These are phyloP conservation scores for Hylaea fasciaria DNA, from an alignment of 2,888 invertebrate species.

Conservation along the genomic window DNA sequence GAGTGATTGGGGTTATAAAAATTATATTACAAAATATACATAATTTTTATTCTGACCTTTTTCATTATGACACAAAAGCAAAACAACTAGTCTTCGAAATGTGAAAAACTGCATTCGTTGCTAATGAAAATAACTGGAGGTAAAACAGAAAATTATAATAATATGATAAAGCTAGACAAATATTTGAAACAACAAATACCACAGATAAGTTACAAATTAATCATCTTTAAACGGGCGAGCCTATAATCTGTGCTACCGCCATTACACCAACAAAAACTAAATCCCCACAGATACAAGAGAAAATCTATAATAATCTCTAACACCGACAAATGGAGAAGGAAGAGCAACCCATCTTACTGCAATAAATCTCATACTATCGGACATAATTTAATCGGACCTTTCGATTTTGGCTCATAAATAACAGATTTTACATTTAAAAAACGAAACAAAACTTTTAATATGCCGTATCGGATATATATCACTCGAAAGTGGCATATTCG, in stretches of 20 bases:
- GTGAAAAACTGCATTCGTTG: too few relatives aligned
- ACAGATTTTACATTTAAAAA: slow-evolving; percentile 81
- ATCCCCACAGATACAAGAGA: slow-evolving; percentile 24
- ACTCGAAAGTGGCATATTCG: slow-evolving; percentile 79
- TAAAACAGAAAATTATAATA: slow-evolving; percentile 9
- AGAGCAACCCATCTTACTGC: slow-evolving; percentile 62
- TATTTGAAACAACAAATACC: slow-evolving; percentile 15
- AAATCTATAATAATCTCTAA: slow-evolving; percentile 43
- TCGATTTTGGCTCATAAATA: slow-evolving; percentile 83
- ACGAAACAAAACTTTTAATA: slow-evolving; percentile 83
- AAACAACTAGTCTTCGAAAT: not conserved
- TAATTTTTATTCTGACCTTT: too few relatives aligned
- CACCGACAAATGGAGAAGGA: slow-evolving; percentile 66
- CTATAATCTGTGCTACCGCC: slow-evolving; percentile 37
- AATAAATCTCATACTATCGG: slow-evolving; percentile 79
- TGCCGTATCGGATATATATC: slow-evolving; percentile 81
- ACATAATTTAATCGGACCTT: slow-evolving; percentile 83
- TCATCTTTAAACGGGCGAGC: slow-evolving; percentile 39
- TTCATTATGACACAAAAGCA: too few relatives aligned
- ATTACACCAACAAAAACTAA: slow-evolving; percentile 47
- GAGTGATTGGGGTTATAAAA: too few relatives aligned
- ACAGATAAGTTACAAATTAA: slow-evolving; percentile 38
- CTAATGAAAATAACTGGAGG: too few relatives aligned
- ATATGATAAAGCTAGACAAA: slow-evolving; percentile 21
- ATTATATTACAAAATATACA: too few relatives aligned